Evolutionary conservation across 2,113 vertebrate genomes (phyloP), one percentile per base, ranked within the genome.

Genomic region (Asarcornis scutulata): DNA sequence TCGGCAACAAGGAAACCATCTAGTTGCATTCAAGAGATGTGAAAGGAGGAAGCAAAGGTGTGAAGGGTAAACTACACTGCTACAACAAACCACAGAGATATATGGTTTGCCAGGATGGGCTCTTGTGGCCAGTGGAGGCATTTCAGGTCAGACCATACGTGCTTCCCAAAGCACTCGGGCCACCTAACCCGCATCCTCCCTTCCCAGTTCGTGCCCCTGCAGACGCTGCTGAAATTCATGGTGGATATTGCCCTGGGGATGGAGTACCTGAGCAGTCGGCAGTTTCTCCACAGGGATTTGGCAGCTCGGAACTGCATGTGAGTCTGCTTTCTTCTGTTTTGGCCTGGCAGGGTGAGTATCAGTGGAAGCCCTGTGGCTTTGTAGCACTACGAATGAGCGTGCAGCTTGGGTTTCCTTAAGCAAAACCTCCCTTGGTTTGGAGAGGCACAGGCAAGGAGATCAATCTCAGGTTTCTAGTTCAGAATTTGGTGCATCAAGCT

Each of bases 251-350:
- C 99, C 53, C 95, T 97, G 72, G 99, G 99, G 22, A 99, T 99
- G 99, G 99, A 99, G 89, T 99, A 99, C 86, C 99, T 99, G 95
- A 99, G 99, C 93, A 97, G 98, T 44, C 98, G 98, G 55, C 98
- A 98, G 90, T 99, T 99, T 82, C 98, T 99, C 13, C 99, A 99
- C 81, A 98, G 99, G 29, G 99, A 99, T 95, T 95, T 99, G 94
- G 99, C 99, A 1, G 99, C 99, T 87, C 98, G 99, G 32, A 99
- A 99, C 94, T 99, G 99, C 99, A 99, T 99, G 99, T 99, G 97
- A 96, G 99, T 91, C 52, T 26, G 36, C 27, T 56, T 52, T 17
- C 34, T 11, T 73, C 38, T 17, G 60, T 32, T 64, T 74, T 12
- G 0, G 38, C 48, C 48, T 5, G 48, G 56, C 12, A 4, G 25